These are phyloP conservation scores for Xiphophorus couchianus DNA, from an alignment of 2,113 vertebrate genomes.

Conservation along the genomic window DNA sequence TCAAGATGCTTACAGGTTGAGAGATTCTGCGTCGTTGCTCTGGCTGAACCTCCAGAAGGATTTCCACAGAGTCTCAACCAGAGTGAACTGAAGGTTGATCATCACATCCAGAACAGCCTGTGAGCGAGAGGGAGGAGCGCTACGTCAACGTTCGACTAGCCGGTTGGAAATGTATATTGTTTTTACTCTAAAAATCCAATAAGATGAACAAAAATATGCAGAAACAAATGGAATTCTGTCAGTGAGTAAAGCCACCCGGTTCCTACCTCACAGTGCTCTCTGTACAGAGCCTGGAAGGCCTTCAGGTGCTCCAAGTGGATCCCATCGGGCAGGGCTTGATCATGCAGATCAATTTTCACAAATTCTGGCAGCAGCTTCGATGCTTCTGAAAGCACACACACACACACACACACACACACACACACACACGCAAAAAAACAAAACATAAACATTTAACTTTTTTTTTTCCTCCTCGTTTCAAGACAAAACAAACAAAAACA, in stretches of 20 bases:
- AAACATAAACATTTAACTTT: too few species aligned
- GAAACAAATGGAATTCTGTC: neutral
- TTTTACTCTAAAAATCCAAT: neutral
- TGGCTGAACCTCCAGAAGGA: constrained; percentile 92
- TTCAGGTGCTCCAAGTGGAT: constrained; percentile 83
- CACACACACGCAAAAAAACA: neutral
- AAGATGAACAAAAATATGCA: neutral
- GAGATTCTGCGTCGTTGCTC: constrained; percentile 77
- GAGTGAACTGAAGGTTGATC: constrained; percentile 91
- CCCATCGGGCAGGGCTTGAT: constrained; percentile 83
- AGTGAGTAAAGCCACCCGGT: too few species aligned
- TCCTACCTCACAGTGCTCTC: constrained; percentile 92
- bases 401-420: neutral
- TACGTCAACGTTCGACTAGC: neutral
- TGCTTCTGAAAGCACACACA: constrained; percentile 75
- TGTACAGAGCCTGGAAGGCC: constrained; percentile 88
- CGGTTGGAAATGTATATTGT: neutral
- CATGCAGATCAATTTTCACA: constrained; percentile 84
- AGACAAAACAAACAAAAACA: too few species aligned
- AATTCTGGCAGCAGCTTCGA: constrained; percentile 87
- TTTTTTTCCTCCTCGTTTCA: too few species aligned
- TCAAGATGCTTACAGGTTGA: constrained; percentile 81
- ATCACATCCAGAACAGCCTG: constrained; percentile 92
- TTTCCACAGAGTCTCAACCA: constrained; percentile 93
- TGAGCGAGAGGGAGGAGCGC: neutral